Percentiles rank a stretch among this genome's conserved stretches.
phyloP scores from a whole-genome alignment of 2,888 invertebrate species.

The Pristionchus fissidentatus region DNA sequence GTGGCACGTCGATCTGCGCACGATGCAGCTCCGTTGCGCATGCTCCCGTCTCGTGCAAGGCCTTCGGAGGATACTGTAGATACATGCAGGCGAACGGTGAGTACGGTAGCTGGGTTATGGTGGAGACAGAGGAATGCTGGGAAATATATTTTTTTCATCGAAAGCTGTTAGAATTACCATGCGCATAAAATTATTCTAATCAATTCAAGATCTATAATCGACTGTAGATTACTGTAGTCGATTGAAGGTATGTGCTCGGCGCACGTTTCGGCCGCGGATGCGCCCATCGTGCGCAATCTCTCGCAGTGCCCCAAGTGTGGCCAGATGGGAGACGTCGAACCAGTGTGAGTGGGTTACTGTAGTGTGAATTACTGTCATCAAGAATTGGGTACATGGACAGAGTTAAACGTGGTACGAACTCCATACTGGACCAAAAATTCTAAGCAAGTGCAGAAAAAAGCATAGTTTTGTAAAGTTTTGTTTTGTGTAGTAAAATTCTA shows the following conservation, averaged over 20 bases:
- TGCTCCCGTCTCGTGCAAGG: background rate
- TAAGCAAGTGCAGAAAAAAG: no score
- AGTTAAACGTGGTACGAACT: no score
- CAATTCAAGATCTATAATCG: background rate
- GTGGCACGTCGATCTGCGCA: conserved; percentile 33
- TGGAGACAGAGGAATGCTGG: background rate
- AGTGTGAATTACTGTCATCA: no score
- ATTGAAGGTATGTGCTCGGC: background rate
- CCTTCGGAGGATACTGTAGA: conserved; percentile 11
- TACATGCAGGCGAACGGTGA: conserved; percentile 29
- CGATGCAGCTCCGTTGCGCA: conserved; percentile 11
- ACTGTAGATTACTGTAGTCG: background rate
- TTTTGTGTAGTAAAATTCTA: no score
- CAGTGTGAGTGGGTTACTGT: background rate
- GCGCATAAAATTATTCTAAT: no score
- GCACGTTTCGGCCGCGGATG: conserved; percentile 10
- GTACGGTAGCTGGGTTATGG: background rate
- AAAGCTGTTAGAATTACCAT: no score
- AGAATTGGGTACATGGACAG: no score
- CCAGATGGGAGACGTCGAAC: background rate
- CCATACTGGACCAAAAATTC: no score
- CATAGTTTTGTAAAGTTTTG: no score
- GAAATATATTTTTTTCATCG: background rate
- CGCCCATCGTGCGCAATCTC: background rate
- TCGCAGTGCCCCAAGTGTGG: conserved; percentile 27